These are phyloP conservation scores for Acanthurus tractus DNA, from an alignment of 2,797 vertebrate genomes.

Conservation along the genomic window DNA sequence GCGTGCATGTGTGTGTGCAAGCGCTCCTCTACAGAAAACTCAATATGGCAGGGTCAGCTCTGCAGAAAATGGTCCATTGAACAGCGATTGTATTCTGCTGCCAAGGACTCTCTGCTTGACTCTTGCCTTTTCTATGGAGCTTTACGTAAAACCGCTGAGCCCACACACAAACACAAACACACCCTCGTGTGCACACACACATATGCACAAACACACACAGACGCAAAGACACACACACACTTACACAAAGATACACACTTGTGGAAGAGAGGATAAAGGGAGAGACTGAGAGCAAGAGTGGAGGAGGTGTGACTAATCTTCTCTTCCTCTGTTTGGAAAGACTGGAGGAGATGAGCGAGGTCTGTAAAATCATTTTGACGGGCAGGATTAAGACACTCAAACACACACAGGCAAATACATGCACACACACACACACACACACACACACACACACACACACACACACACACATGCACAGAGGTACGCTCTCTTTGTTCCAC, in stretches of 20 bases:
- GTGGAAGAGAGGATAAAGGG: slow-evolving; percentile 76
- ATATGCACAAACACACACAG: neutral
- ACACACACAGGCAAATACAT: neutral
- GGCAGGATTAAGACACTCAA: neutral
- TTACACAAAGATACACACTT: slow-evolving; percentile 63
- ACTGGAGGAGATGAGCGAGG: slow-evolving; percentile 80
- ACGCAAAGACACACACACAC: slow-evolving; percentile 10
- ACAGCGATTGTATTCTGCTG: slow-evolving; percentile 71
- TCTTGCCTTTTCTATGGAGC: slow-evolving; percentile 77
- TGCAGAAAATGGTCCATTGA: slow-evolving; percentile 79
- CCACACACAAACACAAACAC: slow-evolving; percentile 71
- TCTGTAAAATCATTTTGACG: slow-evolving; percentile 84
- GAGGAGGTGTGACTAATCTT: slow-evolving; percentile 85
- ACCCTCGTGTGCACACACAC: neutral
- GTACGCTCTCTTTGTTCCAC: slow-evolving; percentile 48
- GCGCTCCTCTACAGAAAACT: slow-evolving; percentile 61
- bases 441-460: neutral
- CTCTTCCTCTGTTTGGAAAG: slow-evolving; percentile 82
- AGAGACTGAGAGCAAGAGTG: slow-evolving; percentile 76
- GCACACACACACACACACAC: neutral
- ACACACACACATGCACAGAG: slow-evolving; percentile 26
- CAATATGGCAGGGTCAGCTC: slow-evolving; percentile 75
- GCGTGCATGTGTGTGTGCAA: slow-evolving; percentile 12
- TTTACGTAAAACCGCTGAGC: slow-evolving; percentile 78
- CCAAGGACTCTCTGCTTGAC: slow-evolving; percentile 79